Base-by-base conservation (phyloP, 2,797 vertebrate genomes). In the Pterois miles region DNA sequence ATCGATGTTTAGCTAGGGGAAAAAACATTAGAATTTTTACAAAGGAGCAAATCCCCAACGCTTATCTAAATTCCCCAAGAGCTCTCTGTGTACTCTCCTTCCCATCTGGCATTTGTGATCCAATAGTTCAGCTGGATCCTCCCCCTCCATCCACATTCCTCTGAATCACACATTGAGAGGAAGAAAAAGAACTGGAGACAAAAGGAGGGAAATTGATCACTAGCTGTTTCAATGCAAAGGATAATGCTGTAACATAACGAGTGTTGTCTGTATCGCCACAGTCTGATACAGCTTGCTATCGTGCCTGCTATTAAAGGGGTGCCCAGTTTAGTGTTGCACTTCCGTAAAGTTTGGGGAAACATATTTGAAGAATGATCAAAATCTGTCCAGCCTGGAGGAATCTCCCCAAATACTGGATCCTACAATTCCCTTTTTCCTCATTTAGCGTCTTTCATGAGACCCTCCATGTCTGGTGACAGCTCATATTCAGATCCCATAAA, bases 91-190 rank as follows among this genome's bases (percentile, higher is more conserved):
- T 59, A 62, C 72, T 75, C 27, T 68, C 62, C 76, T 63, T 78
- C 71, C 76, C 74, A 78, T 89, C 77, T 84, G 83, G 80, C 76
- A 56, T 76, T 80, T 76, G 62, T 72, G 54, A 80, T 67, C 80
- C 60, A 60, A 10, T 25, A 57, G n/a, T 83, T 80, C 53, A 60
- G 20, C 27, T 29, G 50, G 53, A 62, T 72, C 46, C 23, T 56
- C 20, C 27, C 78, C n/a, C 27, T 48, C 59, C 53, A 29, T 16
- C 22, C 58, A 25, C 43, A 34, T 53, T 59, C 16, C 38, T 72
- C 29, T 36, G 22, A 60, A 46, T 65, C 43, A 56, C 31, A 56
- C 65, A 76, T 50, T 58, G 36, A 68, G 29, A 54, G 23, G 31
- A 68, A 65, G 7, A 20, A 18, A 72, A n/a, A 18, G 6, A 48